Evolutionary conservation across 2,113 vertebrate species (phyloP).

Genomic region (Oreochromis aureus): DNA sequence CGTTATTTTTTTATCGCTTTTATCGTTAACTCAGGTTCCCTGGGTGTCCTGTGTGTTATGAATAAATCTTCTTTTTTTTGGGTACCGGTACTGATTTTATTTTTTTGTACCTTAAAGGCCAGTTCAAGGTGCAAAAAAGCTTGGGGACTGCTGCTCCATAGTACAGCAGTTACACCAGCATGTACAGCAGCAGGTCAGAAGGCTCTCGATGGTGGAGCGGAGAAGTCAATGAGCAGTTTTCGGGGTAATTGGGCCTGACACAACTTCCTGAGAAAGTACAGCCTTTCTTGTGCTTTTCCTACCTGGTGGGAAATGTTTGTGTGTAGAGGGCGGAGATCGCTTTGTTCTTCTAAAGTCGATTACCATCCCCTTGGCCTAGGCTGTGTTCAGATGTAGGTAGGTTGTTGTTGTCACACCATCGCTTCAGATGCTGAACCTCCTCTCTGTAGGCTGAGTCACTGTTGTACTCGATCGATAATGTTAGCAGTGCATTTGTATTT

Average conservation of each 20-base stretch:
- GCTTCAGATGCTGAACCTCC: background rate
- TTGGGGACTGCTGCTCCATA: background rate
- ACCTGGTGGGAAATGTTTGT: background rate
- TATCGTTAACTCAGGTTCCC: no score
- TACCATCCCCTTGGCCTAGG: background rate
- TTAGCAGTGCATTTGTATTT: background rate
- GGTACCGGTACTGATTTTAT: no score
- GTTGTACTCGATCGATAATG: background rate
- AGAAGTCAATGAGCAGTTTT: background rate
- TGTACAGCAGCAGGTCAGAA: background rate
- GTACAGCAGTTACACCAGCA: background rate
- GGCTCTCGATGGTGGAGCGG: background rate
- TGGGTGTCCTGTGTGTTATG: no score
- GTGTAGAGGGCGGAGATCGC: background rate
- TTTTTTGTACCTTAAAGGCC: no score
- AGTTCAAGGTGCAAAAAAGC: fast-evolving
- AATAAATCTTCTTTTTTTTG: no score
- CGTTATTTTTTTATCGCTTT: no score
- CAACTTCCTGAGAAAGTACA: background rate
- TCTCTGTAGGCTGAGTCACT: background rate
- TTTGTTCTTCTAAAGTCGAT: background rate
- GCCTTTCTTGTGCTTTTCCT: background rate
- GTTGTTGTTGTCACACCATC: background rate
- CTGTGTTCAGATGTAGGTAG: fast-evolving
- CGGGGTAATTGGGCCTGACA: background rate